Conservation (phyloP, 2,888 invertebrate species). For the Asteroscopus sphinx region DNA sequence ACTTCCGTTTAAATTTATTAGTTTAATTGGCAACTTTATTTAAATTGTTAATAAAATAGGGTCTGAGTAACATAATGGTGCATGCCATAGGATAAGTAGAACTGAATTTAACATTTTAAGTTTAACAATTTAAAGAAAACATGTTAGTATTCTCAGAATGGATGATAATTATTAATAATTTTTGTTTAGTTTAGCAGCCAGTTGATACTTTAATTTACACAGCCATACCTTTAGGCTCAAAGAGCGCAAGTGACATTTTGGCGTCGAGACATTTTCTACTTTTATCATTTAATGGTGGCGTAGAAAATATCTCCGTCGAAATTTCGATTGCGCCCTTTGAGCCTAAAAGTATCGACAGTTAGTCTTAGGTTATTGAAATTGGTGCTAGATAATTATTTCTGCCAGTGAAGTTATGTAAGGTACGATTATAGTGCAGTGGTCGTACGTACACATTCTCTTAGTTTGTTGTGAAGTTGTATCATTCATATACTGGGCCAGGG, state of each 20-base stretch:
- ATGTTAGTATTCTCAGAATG: slow-evolving; percentile 32
- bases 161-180: slow-evolving; percentile 25
- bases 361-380: slow-evolving; percentile 75
- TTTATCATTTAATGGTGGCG: too few relatives aligned
- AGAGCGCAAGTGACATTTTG: too few relatives aligned
- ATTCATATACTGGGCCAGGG: slow-evolving; percentile 39
- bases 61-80: slow-evolving; percentile 82
- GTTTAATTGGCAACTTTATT: slow-evolving; percentile 38
- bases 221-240: too few relatives aligned
- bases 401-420: slow-evolving; percentile 68
- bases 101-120: slow-evolving; percentile 63
- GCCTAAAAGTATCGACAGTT: too few relatives aligned
- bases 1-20: slow-evolving; percentile 17
- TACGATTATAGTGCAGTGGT: slow-evolving; percentile 47
- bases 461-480: slow-evolving; percentile 38
- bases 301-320: too few relatives aligned
- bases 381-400: slow-evolving; percentile 77
- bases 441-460: slow-evolving; percentile 29
- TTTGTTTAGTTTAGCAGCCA: slow-evolving; percentile 32
- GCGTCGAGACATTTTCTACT: too few relatives aligned
- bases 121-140: slow-evolving; percentile 47
- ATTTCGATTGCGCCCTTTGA: too few relatives aligned
- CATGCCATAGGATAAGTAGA: slow-evolving; percentile 86
- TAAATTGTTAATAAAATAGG: slow-evolving; percentile 74
- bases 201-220: slow-evolving; percentile 53